phyloP scores from a whole-genome alignment of 2,888 invertebrate genomes.

The Rambutsinella grinnellia region DNA sequence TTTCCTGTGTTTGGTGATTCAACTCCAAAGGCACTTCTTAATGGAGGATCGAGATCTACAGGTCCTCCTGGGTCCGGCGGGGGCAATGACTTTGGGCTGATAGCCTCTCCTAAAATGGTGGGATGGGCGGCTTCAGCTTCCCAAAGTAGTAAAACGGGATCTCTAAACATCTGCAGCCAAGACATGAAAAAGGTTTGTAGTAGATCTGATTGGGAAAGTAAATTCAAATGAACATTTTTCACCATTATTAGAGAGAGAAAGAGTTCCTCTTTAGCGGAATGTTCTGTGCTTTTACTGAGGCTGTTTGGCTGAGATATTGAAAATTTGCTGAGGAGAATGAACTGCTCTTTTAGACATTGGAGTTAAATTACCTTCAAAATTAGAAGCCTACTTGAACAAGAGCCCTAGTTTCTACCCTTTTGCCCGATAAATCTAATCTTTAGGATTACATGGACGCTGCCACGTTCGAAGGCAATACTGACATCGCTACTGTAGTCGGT shows the following conservation, averaged over 20 bases:
- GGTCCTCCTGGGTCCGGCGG: constrained; percentile 27
- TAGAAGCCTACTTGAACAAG: too few relatives aligned
- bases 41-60: constrained; percentile 53
- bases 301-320: too few relatives aligned
- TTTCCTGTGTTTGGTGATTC: constrained; percentile 61
- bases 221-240: background rate
- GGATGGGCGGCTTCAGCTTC: constrained; percentile 59
- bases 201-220: constrained; percentile 3
- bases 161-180: constrained; percentile 63
- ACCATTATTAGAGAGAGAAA: background rate
- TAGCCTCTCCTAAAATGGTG: constrained; percentile 62
- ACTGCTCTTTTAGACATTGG: too few relatives aligned
- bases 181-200: constrained; percentile 64
- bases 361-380: too few relatives aligned
- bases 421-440: too few relatives aligned
- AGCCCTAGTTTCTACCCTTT: too few relatives aligned
- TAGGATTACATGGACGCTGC: too few relatives aligned
- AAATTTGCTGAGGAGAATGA: too few relatives aligned
- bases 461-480: too few relatives aligned
- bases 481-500: background rate
- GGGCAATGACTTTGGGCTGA: constrained; percentile 53
- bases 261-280: background rate
- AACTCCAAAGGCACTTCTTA: constrained; percentile 30
- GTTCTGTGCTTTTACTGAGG: background rate
- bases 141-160: constrained; percentile 64